A percentile compares a stretch with the other conserved stretches of the same genome.
Evolutionary conservation across 2,888 invertebrate species (phyloP).

Genomic region (Rugalucina vietnamica): DNA sequence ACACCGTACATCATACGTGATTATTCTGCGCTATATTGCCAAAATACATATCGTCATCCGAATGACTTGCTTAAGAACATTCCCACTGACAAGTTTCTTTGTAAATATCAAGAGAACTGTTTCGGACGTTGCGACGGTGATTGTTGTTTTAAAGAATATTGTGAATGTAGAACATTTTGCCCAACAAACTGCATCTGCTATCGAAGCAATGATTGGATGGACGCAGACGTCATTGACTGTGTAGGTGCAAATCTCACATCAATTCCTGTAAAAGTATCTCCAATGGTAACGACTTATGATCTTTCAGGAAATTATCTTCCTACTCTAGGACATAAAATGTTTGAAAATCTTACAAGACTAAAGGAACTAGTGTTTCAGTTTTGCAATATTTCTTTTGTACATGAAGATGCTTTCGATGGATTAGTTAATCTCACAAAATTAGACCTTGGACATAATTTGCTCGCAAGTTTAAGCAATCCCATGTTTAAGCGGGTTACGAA

Average conservation of each 20-base stretch:
- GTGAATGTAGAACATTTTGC: background rate
- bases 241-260: background rate
- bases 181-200: background rate
- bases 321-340: background rate
- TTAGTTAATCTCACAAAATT: slow-evolving; percentile 14
- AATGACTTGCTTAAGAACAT: background rate
- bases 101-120: background rate
- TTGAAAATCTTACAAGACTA: background rate
- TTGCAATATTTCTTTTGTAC: slow-evolving; percentile 12
- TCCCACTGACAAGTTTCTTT: background rate
- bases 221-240: background rate
- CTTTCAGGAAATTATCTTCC: background rate
- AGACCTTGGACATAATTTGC: slow-evolving; percentile 34
- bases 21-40: background rate
- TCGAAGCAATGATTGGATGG: slow-evolving; percentile 9
- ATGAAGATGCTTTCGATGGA: slow-evolving; percentile 28
- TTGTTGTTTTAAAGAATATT: background rate
- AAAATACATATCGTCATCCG: too few species aligned
- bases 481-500: slow-evolving; percentile 62
- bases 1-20: background rate
- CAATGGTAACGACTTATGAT: background rate
- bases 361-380: background rate
- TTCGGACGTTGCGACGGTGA: background rate
- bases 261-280: background rate
- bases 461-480: slow-evolving; percentile 51